Conservation (phyloP, 2,888 invertebrate species). For the Callyntrura guangdongensis region DNA sequence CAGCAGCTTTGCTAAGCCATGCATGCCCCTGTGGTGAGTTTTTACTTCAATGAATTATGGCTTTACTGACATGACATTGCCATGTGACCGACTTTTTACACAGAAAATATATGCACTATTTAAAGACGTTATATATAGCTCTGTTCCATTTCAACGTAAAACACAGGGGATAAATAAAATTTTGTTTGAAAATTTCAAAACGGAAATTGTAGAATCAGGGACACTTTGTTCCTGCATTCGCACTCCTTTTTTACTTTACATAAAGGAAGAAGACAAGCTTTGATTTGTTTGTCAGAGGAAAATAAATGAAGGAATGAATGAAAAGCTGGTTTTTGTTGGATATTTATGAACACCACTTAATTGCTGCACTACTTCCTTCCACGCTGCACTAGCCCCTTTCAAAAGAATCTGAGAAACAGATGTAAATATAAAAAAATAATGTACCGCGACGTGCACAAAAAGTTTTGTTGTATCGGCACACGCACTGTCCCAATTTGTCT, state of each 20-base stretch:
- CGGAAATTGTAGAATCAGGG: background rate
- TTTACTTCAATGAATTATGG: slow-evolving; percentile 12
- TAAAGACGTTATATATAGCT: background rate
- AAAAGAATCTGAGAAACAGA: slow-evolving; percentile 3
- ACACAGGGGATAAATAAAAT: background rate
- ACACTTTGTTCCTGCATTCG: background rate
- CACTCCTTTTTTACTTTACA: background rate
- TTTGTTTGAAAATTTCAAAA: background rate
- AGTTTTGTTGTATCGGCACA: slow-evolving; percentile 36
- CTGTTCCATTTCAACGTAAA: slow-evolving; percentile 23
- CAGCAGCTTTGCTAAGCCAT: background rate
- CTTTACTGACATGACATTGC: slow-evolving; percentile 37
- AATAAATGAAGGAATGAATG: slow-evolving; percentile 22
- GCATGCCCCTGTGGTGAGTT: background rate
- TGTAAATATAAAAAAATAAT: background rate
- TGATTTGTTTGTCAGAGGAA: background rate
- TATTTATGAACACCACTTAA: slow-evolving; percentile 46
- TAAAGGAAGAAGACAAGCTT: slow-evolving; percentile 23
- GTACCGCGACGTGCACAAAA: background rate
- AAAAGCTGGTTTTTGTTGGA: slow-evolving; percentile 25
- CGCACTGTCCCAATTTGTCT: slow-evolving; percentile 52
- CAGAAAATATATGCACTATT: background rate
- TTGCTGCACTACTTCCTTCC: slow-evolving; percentile 53
- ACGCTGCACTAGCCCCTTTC: background rate
- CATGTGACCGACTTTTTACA: slow-evolving; percentile 34